These are phyloP conservation scores for Tachina lurida DNA, from an alignment of 2,888 invertebrate species.

Conservation along the genomic window DNA sequence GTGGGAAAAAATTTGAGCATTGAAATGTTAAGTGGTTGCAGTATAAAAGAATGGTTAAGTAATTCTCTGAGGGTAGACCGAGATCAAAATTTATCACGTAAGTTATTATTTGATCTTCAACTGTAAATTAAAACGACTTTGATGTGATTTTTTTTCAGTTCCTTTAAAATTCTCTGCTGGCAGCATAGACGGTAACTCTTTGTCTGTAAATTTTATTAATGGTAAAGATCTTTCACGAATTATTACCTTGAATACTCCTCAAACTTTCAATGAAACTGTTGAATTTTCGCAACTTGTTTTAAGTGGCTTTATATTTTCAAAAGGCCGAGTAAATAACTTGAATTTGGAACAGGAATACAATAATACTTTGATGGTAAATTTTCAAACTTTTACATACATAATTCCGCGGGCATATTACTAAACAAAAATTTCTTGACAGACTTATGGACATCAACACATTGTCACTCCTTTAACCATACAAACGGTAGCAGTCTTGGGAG, in stretches of 20 bases:
- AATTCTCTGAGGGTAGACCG: constrained; percentile 83
- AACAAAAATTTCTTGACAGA: constrained; percentile 75
- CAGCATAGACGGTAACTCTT: constrained; percentile 81
- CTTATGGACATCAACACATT: constrained; percentile 81
- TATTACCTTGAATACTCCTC: constrained; percentile 83
- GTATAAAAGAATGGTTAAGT: constrained; percentile 81
- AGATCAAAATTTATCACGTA: constrained; percentile 75
- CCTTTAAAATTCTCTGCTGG: constrained; percentile 82
- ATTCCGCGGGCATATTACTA: constrained; percentile 72
- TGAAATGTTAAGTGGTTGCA: constrained; percentile 80
- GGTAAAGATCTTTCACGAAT: constrained; percentile 82
- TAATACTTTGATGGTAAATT: constrained; percentile 84
- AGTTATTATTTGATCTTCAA: constrained; percentile 33
- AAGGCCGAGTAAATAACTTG: constrained; percentile 82
- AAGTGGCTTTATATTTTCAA: constrained; percentile 73
- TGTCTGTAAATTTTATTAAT: constrained; percentile 83
- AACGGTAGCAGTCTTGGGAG: constrained; percentile 79
- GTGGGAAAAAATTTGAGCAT: constrained; percentile 78
- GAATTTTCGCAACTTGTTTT: constrained; percentile 81
- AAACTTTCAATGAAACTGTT: constrained; percentile 82
- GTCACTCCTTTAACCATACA: constrained; percentile 81
- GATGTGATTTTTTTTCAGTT: constrained; percentile 76
- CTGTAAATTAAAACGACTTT: not conserved
- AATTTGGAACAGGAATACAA: constrained; percentile 82
- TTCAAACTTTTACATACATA: not conserved